phyloP scores from a whole-genome alignment of 2,888 invertebrate species.

The Clostera curtula region DNA sequence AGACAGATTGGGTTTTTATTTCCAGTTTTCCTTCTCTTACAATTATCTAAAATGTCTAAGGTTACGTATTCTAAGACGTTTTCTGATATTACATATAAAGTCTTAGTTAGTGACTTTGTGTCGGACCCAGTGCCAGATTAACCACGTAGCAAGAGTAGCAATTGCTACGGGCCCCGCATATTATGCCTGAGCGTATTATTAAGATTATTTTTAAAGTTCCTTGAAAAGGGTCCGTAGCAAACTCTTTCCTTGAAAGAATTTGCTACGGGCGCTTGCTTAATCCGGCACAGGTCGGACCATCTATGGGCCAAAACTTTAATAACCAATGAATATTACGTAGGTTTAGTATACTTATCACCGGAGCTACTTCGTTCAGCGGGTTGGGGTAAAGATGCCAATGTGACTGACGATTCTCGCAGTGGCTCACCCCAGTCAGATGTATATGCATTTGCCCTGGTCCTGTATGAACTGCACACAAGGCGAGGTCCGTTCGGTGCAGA shows the following conservation, averaged over 20 bases:
- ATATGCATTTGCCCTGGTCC: slow-evolving; percentile 90
- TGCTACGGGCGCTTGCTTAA: no score
- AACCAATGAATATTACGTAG: slow-evolving; percentile 62
- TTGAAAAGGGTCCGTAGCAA: background rate
- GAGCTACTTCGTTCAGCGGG: slow-evolving; percentile 79
- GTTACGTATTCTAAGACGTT: no score
- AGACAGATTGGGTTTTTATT: no score
- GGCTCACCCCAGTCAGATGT: slow-evolving; percentile 87
- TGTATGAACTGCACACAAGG: slow-evolving; percentile 91
- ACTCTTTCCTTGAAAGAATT: no score
- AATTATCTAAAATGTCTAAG: no score
- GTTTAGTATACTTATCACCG: slow-evolving; percentile 86
- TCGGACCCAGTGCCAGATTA: no score
- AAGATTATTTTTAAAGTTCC: background rate
- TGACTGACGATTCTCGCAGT: slow-evolving; percentile 40
- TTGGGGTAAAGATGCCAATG: slow-evolving; percentile 47
- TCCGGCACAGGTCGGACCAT: no score
- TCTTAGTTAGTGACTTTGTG: background rate
- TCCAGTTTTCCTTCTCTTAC: no score
- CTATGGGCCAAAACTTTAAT: no score
- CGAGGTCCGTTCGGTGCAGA: slow-evolving; percentile 89
- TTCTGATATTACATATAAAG: no score
- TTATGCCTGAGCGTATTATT: background rate
- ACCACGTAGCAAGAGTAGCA: no score
- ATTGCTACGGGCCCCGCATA: no score